Base-by-base conservation (phyloP, 2,113 vertebrate genomes). In the Cyphomyrus discorhynchus region DNA sequence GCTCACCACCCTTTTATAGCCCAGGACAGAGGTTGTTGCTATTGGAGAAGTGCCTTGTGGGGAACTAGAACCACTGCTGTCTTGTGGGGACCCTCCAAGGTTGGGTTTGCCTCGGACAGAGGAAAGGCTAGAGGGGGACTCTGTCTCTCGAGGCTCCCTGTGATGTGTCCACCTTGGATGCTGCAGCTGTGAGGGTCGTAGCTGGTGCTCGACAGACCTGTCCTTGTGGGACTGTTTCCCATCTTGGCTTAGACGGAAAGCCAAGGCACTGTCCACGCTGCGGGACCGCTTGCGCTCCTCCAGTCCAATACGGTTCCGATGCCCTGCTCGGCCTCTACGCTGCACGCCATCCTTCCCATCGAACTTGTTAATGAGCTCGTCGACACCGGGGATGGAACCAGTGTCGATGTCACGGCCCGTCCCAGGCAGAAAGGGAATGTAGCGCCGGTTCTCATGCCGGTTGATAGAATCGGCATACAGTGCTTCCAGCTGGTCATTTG, bases 361-460 rank as follows among this genome's bases (percentile, higher is more conserved):
- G 91, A 98, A 98, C 87, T 97, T 97, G 86, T 97, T 96, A 88
- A 99, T 99, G 3, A 99, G 92, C 89, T 96, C 96, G 66, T 97
- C 97, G 3, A 99, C 97, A 1, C 96, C 96, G 19, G 97, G 86
- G 86, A 98, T 96, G 0, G 97, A 96, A 3, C 97, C 97, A 0
- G 97, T 96, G 27, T 98, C 97, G 39, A 98, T 99, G 90, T 99
- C 98, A 89, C 98, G 95, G 15, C 98, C 98, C 0, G 98, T 99
- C 53, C 98, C 98, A 0, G 98, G 97, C 88, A 96, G 74, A 94
- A 99, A 99, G 0, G 98, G 98, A 74, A 99, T 98, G 82, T 99
- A 99, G 47, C 98, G 96, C 27, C 98, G 95, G 90, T 99, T 99
- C 87, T 98, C 96, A 0, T 99, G 98, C 0, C 98, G 96, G 91